Conservation (phyloP, 2,797 vertebrate species). For the Diglossa cyanea region DNA sequence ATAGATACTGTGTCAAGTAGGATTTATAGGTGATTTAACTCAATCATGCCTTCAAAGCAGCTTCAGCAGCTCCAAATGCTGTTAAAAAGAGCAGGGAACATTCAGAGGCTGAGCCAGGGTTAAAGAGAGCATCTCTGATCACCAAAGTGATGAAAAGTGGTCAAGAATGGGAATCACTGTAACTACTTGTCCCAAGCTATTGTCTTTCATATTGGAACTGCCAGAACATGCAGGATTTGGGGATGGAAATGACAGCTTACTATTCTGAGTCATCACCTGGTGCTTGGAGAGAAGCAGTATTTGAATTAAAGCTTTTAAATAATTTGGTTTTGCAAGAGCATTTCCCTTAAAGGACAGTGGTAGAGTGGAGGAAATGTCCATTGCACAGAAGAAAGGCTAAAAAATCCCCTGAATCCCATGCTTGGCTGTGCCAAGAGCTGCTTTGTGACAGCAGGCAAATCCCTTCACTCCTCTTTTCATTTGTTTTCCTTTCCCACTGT, state of each 20-base stretch:
- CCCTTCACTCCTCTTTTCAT: background rate
- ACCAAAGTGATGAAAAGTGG: slow-evolving; percentile 14
- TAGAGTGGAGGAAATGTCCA: background rate
- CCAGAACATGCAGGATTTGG: slow-evolving; percentile 19
- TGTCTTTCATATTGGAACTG: slow-evolving; percentile 21
- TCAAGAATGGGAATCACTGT: background rate
- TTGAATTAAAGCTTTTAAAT: background rate
- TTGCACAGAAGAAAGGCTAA: background rate
- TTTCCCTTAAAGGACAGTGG: background rate
- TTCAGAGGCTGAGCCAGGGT: background rate
- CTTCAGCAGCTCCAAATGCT: background rate
- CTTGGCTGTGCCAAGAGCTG: background rate
- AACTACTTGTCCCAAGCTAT: slow-evolving; percentile 6
- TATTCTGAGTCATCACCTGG: background rate
- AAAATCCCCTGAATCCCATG: background rate
- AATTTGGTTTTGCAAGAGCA: background rate
- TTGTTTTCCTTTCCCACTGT: slow-evolving; percentile 16
- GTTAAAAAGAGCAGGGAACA: background rate
- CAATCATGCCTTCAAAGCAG: slow-evolving; percentile 65
- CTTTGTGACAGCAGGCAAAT: background rate
- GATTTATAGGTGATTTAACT: slow-evolving; percentile 79
- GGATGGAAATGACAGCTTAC: background rate
- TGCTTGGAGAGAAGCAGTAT: background rate
- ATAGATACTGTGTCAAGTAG: slow-evolving; percentile 77
- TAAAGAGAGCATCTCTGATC: background rate